A percentile compares a stretch with the other conserved stretches of the same genome.
Conservation (phyloP, 2,888 invertebrate species). For the Mechanitis messenoides region DNA sequence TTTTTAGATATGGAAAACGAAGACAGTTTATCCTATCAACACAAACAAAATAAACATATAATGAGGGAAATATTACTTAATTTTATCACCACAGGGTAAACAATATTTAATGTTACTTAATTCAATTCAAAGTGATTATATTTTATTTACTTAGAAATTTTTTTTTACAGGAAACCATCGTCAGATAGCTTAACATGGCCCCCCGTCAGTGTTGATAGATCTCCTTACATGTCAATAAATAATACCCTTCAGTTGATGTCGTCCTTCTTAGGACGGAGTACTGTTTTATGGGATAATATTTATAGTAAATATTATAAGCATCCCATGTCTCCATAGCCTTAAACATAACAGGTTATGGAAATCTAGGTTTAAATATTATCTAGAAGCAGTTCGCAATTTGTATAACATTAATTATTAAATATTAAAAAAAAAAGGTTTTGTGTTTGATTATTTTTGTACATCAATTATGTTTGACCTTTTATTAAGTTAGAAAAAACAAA, state of each 20-base stretch:
- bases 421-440: too few species aligned
- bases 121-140: not conserved
- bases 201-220: conserved; percentile 29
- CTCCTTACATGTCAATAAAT: conserved; percentile 44
- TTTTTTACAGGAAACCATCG: conserved; percentile 32
- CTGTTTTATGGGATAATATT: conserved; percentile 42
- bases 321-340: conserved; percentile 33
- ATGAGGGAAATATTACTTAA: conserved; percentile 33
- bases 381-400: too few species aligned
- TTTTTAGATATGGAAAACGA: conserved; percentile 34
- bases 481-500: too few species aligned
- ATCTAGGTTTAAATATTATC: too few species aligned
- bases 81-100: conserved; percentile 33
- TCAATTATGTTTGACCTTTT: too few species aligned
- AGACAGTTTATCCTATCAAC: conserved; percentile 22
- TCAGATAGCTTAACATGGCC: conserved; percentile 42
- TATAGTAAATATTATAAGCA: conserved; percentile 40
- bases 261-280: conserved; percentile 31
- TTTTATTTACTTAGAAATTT: conserved; percentile 3
- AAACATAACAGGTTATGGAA: not conserved
- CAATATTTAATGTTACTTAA: not conserved
- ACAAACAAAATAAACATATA: conserved; percentile 26
- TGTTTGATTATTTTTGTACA: too few species aligned
- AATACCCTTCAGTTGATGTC: conserved; percentile 32
- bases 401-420: too few species aligned